Base-by-base conservation (phyloP, 1,140 invertebrate species). In the Calliopsis andreniformis region DNA sequence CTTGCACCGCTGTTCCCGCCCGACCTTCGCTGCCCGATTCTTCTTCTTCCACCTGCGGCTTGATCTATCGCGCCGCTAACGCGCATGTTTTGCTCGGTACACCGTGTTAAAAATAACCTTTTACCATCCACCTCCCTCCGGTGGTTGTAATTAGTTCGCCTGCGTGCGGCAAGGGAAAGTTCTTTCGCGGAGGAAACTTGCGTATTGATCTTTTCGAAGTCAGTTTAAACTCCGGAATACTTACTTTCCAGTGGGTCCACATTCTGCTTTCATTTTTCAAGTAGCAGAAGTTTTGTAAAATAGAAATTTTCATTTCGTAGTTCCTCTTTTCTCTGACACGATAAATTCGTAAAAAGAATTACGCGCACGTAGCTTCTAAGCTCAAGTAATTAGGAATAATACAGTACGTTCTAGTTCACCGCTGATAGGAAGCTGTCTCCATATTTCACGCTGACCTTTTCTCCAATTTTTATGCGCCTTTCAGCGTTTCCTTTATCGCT, bases 21-120 rank as follows among this genome's bases (percentile, higher is more conserved):
- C 16, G 55, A 53, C 5, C 64, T 76, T 18, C 43, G 25, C 71
- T 23, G 39, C 14, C 14, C 32, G 47, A 10, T 56, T 70, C 75
- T 45, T 56, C 59, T 63, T 62, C 42, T 32, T 3, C 30, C n/a
- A 56, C 43, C 42, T 59, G 42, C 47, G 53, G 30, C 28, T 67
- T 67, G 55, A 59, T 63, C 45, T 35, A n/a, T 75, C 63, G 5
- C 43, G 43, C 14, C 25, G 2, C 56, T 30, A 64, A 71, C 76
- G 25, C 23, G 23, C 35, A 32, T n/a, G 49, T 80, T 66, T 73
- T 56, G 56, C 76, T 61, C 39, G 39, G 5, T 23, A 18, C 35
- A 5, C 25, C 16, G 18, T 20, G 28, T 73, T 39, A 67, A 59
- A 32, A 32, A 20, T 51, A 30, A 61, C 61, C n/a, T 59, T 51